Conservation (phyloP, 2,113 vertebrate genomes). For the Phaetusa simplex region DNA sequence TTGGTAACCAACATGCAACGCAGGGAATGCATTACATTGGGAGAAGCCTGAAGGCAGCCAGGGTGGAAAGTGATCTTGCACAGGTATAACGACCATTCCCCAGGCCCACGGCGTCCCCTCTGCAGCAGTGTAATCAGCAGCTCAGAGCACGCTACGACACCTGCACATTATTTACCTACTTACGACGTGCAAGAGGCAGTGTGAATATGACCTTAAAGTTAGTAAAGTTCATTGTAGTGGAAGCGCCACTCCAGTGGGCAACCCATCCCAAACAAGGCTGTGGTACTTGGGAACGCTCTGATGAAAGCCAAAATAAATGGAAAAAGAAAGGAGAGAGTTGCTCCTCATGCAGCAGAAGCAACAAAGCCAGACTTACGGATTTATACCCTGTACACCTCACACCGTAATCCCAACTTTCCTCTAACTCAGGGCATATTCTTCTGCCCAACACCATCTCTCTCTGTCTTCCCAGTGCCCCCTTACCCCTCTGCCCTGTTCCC, state of each 20-base stretch:
- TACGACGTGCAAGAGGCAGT: rapidly evolving
- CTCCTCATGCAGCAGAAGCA: background rate
- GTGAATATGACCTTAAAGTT: background rate
- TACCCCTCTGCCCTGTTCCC: background rate
- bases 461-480: background rate
- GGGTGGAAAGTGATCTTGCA: background rate
- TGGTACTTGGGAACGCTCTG: background rate
- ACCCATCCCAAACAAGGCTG: background rate
- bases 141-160: rapidly evolving
- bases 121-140: background rate
- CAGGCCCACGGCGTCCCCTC: background rate
- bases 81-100: too few species aligned
- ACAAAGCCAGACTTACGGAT: rapidly evolving
- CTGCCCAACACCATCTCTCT: background rate
- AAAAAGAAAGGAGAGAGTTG: background rate
- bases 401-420: background rate
- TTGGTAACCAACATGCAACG: rapidly evolving
- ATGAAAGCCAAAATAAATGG: background rate
- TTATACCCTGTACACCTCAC: rapidly evolving
- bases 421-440: background rate
- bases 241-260: background rate
- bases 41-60: background rate
- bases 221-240: background rate
- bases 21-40: background rate
- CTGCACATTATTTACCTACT: background rate